Evolutionary conservation across 2,888 invertebrate species (phyloP).

Genomic region (Strigamia transsilvanica): DNA sequence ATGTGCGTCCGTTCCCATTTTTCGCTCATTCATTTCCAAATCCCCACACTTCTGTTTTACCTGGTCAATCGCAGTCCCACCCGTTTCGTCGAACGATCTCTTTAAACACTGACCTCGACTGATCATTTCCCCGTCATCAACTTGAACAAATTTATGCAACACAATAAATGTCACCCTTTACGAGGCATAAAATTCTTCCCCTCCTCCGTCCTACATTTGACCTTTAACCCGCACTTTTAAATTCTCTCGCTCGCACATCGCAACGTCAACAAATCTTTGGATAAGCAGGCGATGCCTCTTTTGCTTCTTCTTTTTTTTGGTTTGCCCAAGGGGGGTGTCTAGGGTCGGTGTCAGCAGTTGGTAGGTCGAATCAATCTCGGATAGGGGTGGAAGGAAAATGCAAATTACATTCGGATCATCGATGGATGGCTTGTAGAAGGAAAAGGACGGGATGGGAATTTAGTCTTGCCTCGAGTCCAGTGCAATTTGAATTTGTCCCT

Average conservation of each 20-base stretch:
- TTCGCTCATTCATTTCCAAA: not conserved
- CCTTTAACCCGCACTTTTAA: slow-evolving; percentile 50
- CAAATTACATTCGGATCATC: slow-evolving; percentile 15
- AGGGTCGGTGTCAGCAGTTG: slow-evolving; percentile 17
- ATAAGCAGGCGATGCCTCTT: not conserved
- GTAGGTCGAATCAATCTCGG: slow-evolving; percentile 23
- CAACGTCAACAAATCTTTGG: slow-evolving; percentile 32
- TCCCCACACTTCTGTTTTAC: not conserved
- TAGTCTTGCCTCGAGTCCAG: slow-evolving; percentile 27
- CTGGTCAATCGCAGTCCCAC: not conserved
- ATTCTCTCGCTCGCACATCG: slow-evolving; percentile 24
- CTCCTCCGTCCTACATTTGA: slow-evolving; percentile 17
- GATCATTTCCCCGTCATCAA: slow-evolving; percentile 18
- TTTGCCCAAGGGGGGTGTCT: slow-evolving; percentile 32
- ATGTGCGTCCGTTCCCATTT: slow-evolving; percentile 1
- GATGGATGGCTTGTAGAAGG: not conserved
- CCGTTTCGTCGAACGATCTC: not conserved
- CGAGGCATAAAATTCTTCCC: slow-evolving; percentile 49
- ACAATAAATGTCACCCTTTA: slow-evolving; percentile 54
- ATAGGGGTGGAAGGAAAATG: not conserved
- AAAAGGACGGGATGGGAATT: not conserved
- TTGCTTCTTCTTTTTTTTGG: not conserved
- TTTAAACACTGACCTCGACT: not conserved
- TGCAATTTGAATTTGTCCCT: slow-evolving; percentile 31
- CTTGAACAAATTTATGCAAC: slow-evolving; percentile 52